Evolutionary conservation across 2,888 invertebrate genomes (phyloP), one percentile per base, ranked within the genome.

Genomic region (Pasiphila rectangulata): DNA sequence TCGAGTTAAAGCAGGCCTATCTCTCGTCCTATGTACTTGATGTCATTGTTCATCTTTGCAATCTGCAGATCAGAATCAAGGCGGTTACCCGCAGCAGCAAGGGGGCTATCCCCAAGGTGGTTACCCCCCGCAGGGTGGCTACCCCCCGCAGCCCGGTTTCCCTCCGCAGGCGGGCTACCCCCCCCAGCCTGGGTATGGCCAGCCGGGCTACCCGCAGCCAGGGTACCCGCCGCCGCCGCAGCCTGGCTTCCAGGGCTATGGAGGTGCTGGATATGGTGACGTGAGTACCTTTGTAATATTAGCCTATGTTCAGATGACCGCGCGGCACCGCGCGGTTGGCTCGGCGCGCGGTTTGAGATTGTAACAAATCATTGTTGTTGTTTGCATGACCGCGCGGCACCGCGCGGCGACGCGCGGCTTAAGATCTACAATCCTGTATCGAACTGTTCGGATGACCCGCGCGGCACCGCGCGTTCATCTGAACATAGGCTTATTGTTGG

Each of bases 41-140:
- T n/a, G 0, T 30, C 7, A 30, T 13, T 20, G 2, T 41, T 32
- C 1, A 37, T 19, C 16, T 32, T 20, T 30, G n/a, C 13, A 1
- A 32, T 32, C 32, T 32, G 6, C 73, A 82, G 81, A 82, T 69
- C 83, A 79, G 54, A 76, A 77, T 63, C 81, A 74, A 85, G 90
- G 58, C 9, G 57, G 57, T 6, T 56, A 57, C 13, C 56, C 56
- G 4, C 56, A 56, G 16, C 32, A 32, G n/a, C n/a, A n/a, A 55
- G 61, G 59, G 4, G 84, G 83, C 51, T 79, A 78, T 0, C 62
- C 57, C 2, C 67, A 58, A 17, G 68, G 63, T 0, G 88, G 84
- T 40, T 83, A 81, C 55, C 81, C 81, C 0, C 61, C 59, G 5
- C 77, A 63, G 9, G 75, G 70, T 0, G 75, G 72, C 0, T 79